Percentiles rank a stretch among this genome's conserved stretches.
Evolutionary conservation across 2,888 invertebrate species (phyloP).

Genomic region (Drosophila mulleri): DNA sequence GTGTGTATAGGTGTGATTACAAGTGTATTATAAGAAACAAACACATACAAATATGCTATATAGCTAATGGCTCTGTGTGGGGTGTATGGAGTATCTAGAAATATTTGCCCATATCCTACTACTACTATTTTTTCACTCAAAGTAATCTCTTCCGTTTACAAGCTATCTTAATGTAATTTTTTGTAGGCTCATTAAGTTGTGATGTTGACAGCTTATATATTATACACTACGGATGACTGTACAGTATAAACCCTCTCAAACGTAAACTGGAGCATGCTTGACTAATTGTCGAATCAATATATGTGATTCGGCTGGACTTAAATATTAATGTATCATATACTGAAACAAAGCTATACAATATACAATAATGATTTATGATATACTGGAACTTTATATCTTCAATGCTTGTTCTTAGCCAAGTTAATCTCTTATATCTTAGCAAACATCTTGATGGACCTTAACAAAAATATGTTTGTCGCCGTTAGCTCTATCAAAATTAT

Average conservation of each 20-base stretch:
- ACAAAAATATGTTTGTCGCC: neutral
- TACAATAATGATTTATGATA: neutral
- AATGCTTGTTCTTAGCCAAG: neutral
- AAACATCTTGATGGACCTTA: neutral
- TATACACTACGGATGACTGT: neutral
- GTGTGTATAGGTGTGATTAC: neutral
- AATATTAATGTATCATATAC: too few relatives aligned
- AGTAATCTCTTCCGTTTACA: constrained; percentile 4
- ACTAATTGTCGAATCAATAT: too few relatives aligned
- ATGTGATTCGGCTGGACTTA: too few relatives aligned
- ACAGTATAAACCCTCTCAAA: neutral
- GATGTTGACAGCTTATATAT: neutral
- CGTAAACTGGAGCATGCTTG: too few relatives aligned
- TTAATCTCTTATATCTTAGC: neutral
- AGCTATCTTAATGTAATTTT: neutral
- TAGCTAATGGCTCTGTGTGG: neutral
- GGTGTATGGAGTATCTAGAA: neutral
- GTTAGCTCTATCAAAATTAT: neutral
- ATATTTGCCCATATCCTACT: neutral
- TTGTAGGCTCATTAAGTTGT: neutral
- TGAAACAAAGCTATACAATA: neutral
- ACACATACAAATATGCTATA: neutral
- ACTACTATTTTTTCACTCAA: neutral
- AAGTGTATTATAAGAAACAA: neutral
- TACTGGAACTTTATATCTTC: neutral